Percentiles rank a stretch among this genome's conserved stretches.
Conservation (phyloP, 2,113 vertebrate genomes). For the Galbula dea region DNA sequence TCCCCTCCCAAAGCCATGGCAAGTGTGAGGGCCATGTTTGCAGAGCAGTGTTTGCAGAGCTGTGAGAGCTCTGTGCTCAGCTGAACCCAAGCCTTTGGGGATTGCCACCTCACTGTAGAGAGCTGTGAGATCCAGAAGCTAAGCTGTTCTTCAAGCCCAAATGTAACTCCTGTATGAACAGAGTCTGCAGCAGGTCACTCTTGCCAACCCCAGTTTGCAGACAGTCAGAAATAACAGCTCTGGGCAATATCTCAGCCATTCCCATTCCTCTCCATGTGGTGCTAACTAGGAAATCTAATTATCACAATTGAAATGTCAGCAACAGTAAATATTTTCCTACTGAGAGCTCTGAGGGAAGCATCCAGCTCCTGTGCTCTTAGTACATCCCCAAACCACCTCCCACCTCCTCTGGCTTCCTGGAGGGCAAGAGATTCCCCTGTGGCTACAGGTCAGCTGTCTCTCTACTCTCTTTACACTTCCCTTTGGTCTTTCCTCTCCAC, state of each 20-base stretch:
- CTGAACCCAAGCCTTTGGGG: constrained; percentile 4
- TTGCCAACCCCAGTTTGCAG: constrained; percentile 56
- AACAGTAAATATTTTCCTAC: constrained; percentile 57
- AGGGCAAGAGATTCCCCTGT: no score
- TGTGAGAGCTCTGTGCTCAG: background rate
- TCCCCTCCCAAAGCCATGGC: background rate
- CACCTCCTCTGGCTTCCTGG: no score
- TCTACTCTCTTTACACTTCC: no score
- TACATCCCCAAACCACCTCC: background rate
- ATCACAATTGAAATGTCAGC: constrained; percentile 35
- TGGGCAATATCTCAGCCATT: constrained; percentile 28
- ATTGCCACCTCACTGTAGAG: constrained; percentile 1
- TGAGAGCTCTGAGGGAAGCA: constrained; percentile 27
- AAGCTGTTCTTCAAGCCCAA: constrained; percentile 37
- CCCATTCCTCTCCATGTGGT: constrained; percentile 34
- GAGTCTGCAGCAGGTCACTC: constrained; percentile 46
- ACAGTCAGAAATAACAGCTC: constrained; percentile 56
- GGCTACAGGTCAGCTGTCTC: no score
- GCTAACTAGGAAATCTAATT: constrained; percentile 53
- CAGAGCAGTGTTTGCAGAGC: background rate
- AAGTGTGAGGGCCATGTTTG: background rate
- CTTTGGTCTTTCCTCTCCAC: no score
- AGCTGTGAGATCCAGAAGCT: constrained; percentile 43
- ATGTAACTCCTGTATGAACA: constrained; percentile 46
- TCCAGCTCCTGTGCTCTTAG: background rate